phyloP scores from a whole-genome alignment of 1,140 invertebrate species.

The Bombus polaris region DNA sequence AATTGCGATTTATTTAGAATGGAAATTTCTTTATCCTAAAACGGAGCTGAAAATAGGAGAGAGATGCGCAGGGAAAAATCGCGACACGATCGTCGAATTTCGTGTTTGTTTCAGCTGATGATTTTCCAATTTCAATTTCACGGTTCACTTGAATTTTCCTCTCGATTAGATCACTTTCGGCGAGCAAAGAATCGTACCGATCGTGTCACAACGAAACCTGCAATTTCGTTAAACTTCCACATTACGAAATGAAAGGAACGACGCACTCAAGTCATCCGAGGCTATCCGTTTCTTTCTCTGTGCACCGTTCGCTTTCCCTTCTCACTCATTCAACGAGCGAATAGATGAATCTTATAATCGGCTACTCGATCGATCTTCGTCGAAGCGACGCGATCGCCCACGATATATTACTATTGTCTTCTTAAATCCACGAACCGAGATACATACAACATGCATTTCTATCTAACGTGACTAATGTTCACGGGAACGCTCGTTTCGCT shows the following conservation, averaged over 20 bases:
- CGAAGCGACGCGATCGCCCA: slow-evolving; percentile 29
- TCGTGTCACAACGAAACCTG: neutral
- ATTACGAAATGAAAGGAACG: neutral
- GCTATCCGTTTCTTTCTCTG: neutral
- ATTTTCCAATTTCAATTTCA: neutral
- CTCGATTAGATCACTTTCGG: neutral
- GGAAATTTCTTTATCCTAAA: neutral
- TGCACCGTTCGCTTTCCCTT: neutral
- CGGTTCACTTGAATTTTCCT: neutral
- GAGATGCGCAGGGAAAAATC: neutral
- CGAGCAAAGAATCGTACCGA: neutral
- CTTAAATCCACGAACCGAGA: slow-evolving; percentile 55
- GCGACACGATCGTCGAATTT: neutral
- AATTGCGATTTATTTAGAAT: neutral
- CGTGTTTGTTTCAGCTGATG: neutral
- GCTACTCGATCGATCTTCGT: slow-evolving; percentile 33
- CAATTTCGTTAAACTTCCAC: neutral
- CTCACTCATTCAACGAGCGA: neutral
- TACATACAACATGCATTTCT: slow-evolving; percentile 61
- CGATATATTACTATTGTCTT: slow-evolving; percentile 58
- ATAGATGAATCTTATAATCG: slow-evolving; percentile 37
- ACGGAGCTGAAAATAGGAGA: slow-evolving; percentile 13
- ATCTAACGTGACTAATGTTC: slow-evolving; percentile 50
- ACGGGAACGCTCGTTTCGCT: slow-evolving; percentile 3
- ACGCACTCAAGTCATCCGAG: neutral